Evolutionary conservation across 2,888 invertebrate species (phyloP), one percentile per base, ranked within the genome.

Genomic region (Lomographa bimaculata): DNA sequence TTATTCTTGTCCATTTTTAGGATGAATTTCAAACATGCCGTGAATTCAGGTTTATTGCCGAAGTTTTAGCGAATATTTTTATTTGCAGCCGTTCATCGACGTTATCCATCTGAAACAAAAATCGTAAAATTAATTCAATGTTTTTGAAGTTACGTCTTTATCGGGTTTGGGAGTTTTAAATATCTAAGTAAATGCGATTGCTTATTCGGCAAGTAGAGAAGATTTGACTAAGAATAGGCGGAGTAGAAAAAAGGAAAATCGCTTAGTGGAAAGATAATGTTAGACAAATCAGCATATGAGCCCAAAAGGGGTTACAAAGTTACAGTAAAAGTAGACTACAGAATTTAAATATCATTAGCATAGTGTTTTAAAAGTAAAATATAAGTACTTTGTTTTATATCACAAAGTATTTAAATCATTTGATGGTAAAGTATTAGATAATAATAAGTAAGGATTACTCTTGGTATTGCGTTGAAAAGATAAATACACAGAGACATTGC

Each of bases 1-100:
- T 85, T 86, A 54, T 67, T 78, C 56, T 86, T 89, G 47, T 89
- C 87, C 89, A 89, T 89, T 54, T 75, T 85, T 54, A 12, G 2
- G 32, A 36, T 37, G 23, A 64, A 65, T 55, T 48, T 60, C 63
- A 43, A 23, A 25, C 43, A 7, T 62, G 34, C 37, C 48, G 52
- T 11, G 36, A 43, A 33, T 37, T 33, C 30, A 19, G 2, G 8
- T 23, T 43, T 14, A 32, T 21, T 27, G 30, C 23, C 27, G 10
- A 32, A 43, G 32, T 32, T 43, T 37, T 8, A 27, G 27, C 14
- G 27, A 33, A 27, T 37, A 43, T 28, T 36, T 33, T 43, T 43
- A 33, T 43, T 23, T 18, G 26, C 32, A 18, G 30, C 30, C 26
- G 17, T 32, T 36, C 25, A 3, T 14, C 18, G 42, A 32, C n/a